Base-by-base conservation (phyloP, 2,113 vertebrate species). In the Heteronetta atricapilla region DNA sequence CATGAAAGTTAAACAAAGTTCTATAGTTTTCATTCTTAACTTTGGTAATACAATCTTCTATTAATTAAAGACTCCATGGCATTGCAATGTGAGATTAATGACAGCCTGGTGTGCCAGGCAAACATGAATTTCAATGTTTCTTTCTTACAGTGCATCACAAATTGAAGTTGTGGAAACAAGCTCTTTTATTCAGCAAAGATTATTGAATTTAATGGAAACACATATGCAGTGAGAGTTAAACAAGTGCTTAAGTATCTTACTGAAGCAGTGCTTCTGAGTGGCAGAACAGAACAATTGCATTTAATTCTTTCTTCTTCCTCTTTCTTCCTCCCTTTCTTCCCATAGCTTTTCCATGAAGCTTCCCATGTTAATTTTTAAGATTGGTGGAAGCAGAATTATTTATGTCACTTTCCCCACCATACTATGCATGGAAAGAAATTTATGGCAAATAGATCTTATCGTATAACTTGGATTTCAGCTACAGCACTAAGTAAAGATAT, bases 11-110 rank as follows among this genome's bases (percentile, higher is more conserved):
- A 81, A 94, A 89, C 18, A 52, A 96, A 96, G 75, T 53, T 10
- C 13, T 75, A 11, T 82, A 31, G 58, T 82, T 92, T 89, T 95
- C n/a, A 75, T 93, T 88, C 46, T 95, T 92, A 89, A 66, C 22
- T 81, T 72, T 48, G 42, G 36, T 73, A 91, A 91, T 81, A 90
- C 1, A 3, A 63, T 93, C 88, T 75, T 92, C 64, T 73, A 81
- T 89, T 94, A 95, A 96, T 96, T 96, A 94, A 95, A 94, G 89
- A 80, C 38, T 72, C 29, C 42, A 33, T 80, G 79, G 88, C 64
- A 80, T 94, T 86, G 70, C 62, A 72, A 53, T 82, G 40, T 89
- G 75, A 90, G 40, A 96, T 88, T 94, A 89, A 94, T 89, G 83
- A 92, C 78, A 95, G 88, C 12, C 20, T 89, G 15, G 21, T 91